Base-by-base conservation (phyloP, 2,113 vertebrate species). In the Butorides virescens region DNA sequence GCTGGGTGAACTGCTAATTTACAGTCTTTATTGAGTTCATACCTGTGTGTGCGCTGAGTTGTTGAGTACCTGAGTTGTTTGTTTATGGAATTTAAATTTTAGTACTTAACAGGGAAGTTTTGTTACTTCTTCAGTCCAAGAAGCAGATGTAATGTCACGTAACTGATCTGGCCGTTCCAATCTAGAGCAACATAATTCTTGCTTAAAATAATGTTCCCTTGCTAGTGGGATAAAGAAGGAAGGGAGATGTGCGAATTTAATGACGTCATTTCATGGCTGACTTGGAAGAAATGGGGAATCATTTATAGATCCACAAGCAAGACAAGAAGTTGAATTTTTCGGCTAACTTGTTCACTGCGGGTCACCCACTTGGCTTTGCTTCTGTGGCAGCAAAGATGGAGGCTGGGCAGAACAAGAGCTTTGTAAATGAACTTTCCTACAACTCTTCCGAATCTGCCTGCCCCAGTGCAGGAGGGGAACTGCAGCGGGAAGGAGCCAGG, bases 71-170 rank as follows among this genome's bases (percentile, higher is more conserved):
- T 16, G 21, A 55, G 15, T 59, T 79, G 14, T 34, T 91, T 15
- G 21, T 62, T 91, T 76, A 29, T n/a, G 11, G 44, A 42, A 61
- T 52, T 77, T n/a, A 59, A 32, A 47, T 83, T 59, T 84, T 46
- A 52, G 44, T 25, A 49, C 91, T 88, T 67, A 56, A 34, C 11
- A 44, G 82, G 34, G n/a, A 92, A 13, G 13, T 58, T 81, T 75
- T 80, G 4, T 71, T 84, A 12, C 13, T 68, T 52, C 8, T 37
- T 83, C 39, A 62, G 42, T 68, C 34, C 32, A 44, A 71, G 67
- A 88, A 49, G 21, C n/a, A 83, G n/a, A 14, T 46, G 7, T 50
- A 63, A 34, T 1, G 0, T 39, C 10, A 39, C 0, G 0, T 37
- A 27, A 39, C 29, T 56, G 30, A 34, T 71, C 13, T 46, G 84